Evolutionary conservation across 2,888 invertebrate genomes (phyloP), one percentile per base, ranked within the genome.

Genomic region (Latrodectus elegans): DNA sequence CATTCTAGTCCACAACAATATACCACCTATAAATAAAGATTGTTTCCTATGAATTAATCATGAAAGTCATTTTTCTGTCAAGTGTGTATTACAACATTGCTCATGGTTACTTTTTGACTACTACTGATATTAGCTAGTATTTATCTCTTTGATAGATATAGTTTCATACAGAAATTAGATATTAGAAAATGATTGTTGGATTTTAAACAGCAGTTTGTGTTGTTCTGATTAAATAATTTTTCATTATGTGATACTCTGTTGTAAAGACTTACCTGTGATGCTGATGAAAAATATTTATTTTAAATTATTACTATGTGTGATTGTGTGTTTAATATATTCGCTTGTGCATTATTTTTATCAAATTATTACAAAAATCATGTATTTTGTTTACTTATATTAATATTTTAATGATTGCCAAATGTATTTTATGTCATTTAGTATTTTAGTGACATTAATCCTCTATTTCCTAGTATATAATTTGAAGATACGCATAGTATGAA

Each of bases 81-180:
- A 12, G 12, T 60, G n/a, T 15, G n/a, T 60, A 60, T 60, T 60
- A n/a, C n/a, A n/a, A 60, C 60, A 60, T 60, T 60, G 60, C 60
- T 60, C 60, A 60, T 60, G n/a, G 14, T 60, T 60, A 60, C n/a
- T 60, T 60, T 60, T 60, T 60, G 60, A 60, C 60, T 60, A 60
- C 12, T n/a, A 60, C n/a, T 60, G 60, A 60, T 60, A 60, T n/a
- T 60, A 60, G 60, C 60, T 60, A 60, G 60, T 72, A 72, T 64
- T 73, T 22, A 72, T 80, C 71, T 73, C 73, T 81, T 55, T 11
- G 53, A 81, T 81, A 81, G 81, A 67, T 81, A 51, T 81, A 81
- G 74, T 81, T 81, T 81, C 73, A 38, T 81, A 81, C 81, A 49
- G 53, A 67, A 74, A 55, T 22, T 73, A 81, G 73, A 73, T 52